Conservation (phyloP, 1,140 invertebrate genomes). For the Phthorimaea operculella region DNA sequence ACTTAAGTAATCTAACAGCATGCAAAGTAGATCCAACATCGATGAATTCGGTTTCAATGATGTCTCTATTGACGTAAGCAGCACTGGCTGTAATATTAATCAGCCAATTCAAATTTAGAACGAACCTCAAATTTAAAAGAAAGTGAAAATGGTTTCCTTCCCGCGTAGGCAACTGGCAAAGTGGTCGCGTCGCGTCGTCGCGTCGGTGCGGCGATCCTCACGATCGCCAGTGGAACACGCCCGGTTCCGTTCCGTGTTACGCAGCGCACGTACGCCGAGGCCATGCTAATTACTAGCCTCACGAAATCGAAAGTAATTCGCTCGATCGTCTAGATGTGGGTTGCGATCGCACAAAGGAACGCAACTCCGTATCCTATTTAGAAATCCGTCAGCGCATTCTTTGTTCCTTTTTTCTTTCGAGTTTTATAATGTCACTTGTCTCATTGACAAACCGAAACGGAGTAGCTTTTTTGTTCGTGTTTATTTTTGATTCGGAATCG, state of each 20-base stretch:
- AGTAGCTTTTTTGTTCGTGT: background rate
- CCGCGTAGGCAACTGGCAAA: background rate
- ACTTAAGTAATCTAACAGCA: constrained; percentile 10
- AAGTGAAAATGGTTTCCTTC: constrained; percentile 51
- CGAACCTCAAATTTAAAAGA: constrained; percentile 48
- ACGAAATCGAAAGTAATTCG: constrained; percentile 61
- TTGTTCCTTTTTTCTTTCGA: background rate
- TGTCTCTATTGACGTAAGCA: constrained; percentile 23
- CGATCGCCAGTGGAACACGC: background rate
- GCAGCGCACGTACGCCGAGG: constrained; percentile 50
- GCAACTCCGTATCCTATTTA: constrained; percentile 25
- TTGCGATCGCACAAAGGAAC: constrained; percentile 40
- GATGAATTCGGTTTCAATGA: constrained; percentile 1
- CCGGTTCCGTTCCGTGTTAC: constrained; percentile 55
- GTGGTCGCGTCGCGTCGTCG: background rate
- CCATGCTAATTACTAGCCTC: constrained; percentile 59
- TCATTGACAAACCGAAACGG: background rate
- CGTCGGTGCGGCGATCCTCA: background rate
- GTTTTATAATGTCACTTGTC: constrained; percentile 8
- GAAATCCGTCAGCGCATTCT: background rate
- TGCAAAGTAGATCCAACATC: constrained; percentile 19
- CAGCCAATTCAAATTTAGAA: constrained; percentile 31
- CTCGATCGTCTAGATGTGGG: constrained; percentile 40
- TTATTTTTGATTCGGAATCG: background rate
- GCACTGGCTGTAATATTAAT: constrained; percentile 15